Evolutionary conservation across 2,888 invertebrate species (phyloP).

Genomic region (Pinctada fucata): DNA sequence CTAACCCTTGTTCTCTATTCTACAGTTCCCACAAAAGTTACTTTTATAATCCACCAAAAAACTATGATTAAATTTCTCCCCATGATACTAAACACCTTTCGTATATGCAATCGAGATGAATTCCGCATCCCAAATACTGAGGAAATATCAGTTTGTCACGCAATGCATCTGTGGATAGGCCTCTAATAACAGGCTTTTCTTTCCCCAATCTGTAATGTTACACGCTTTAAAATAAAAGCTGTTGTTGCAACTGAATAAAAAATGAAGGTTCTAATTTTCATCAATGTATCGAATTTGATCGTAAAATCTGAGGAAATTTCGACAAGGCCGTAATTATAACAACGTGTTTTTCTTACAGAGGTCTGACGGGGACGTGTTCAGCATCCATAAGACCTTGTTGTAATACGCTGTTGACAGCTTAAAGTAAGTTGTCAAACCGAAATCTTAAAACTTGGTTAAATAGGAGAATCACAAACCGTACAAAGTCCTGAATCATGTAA

Average conservation of each 20-base stretch:
- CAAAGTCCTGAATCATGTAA: too few species aligned
- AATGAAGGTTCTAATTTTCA: neutral
- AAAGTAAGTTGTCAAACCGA: too few species aligned
- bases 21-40: neutral
- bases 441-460: too few species aligned
- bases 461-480: too few species aligned
- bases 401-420: too few species aligned
- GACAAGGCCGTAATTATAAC: too few species aligned
- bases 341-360: too few species aligned
- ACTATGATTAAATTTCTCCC: slow-evolving; percentile 2
- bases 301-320: neutral
- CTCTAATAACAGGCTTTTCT: neutral
- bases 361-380: too few species aligned
- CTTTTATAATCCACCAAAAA: neutral
- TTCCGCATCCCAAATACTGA: neutral
- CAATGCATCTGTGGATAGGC: neutral
- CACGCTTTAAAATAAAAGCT: neutral
- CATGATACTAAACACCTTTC: slow-evolving; percentile 3
- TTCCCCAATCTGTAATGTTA: neutral
- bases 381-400: too few species aligned
- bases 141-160: neutral
- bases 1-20: neutral
- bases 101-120: neutral
- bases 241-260: neutral
- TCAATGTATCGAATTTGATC: neutral